A percentile compares a stretch with the other conserved stretches of the same genome.
Conservation (phyloP, 64 coral and sea anemone genomes). For the Anthopleura sola region DNA sequence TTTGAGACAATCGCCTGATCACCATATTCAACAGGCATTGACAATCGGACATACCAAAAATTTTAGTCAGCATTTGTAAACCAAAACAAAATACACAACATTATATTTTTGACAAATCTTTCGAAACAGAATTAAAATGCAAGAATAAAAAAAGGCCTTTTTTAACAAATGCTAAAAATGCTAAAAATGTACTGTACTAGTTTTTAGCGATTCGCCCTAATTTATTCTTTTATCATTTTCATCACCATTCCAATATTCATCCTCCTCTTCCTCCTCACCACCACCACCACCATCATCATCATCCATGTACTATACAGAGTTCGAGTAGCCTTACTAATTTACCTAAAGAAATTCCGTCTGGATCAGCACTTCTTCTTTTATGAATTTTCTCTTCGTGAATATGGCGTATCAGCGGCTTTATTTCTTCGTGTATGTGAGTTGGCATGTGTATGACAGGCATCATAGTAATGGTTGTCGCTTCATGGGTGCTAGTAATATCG, state of each 20-base stretch:
- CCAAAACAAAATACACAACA: neutral
- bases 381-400: conserved; percentile 12
- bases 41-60: neutral
- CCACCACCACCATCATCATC: neutral
- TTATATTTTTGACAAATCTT: too few species aligned
- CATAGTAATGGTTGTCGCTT: conserved; percentile 32
- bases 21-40: neutral
- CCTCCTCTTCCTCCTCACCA: neutral
- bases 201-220: too few species aligned
- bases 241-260: neutral
- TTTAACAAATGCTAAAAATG: too few species aligned
- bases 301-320: neutral
- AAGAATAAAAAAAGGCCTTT: too few species aligned
- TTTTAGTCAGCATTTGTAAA: neutral
- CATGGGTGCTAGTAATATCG: conserved; percentile 47
- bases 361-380: conserved; percentile 74
- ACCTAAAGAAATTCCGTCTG: conserved; percentile 87
- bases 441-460: conserved; percentile 53
- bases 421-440: conserved; percentile 36
- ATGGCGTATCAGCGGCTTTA: conserved; percentile 40
- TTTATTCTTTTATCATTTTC: too few species aligned
- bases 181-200: too few species aligned
- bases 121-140: too few species aligned
- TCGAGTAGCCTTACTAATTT: neutral
- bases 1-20: neutral